Conservation (phyloP, 2,888 invertebrate genomes). For the Spisula subtruncata region DNA sequence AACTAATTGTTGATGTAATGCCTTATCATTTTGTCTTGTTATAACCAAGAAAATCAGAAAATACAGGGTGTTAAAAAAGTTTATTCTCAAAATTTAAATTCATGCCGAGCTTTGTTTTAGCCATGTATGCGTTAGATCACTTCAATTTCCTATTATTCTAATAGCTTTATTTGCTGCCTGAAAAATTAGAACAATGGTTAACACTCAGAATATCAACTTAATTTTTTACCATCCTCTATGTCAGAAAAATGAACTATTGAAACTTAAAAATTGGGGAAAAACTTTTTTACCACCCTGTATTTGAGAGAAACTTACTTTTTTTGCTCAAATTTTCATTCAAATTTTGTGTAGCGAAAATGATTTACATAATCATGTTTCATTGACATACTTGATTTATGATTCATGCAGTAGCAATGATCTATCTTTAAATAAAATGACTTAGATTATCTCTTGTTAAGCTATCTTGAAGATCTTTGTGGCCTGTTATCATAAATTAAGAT, state of each 20-base stretch:
- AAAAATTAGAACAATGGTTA: too few relatives aligned
- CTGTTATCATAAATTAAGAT: conserved; percentile 10
- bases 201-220: too few relatives aligned
- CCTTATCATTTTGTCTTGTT: not conserved
- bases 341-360: conserved; percentile 12
- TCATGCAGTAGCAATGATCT: not conserved
- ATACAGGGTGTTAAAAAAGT: too few relatives aligned
- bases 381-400: not conserved
- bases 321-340: conserved; percentile 17
- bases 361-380: conserved; percentile 11
- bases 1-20: not conserved
- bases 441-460: conserved; percentile 11
- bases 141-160: too few relatives aligned
- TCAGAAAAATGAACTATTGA: too few relatives aligned
- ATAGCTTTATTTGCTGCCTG: too few relatives aligned
- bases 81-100: too few relatives aligned
- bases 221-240: too few relatives aligned
- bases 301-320: not conserved
- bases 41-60: not conserved
- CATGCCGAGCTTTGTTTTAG: too few relatives aligned
- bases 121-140: too few relatives aligned
- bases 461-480: conserved; percentile 2
- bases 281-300: too few relatives aligned
- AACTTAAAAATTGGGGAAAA: too few relatives aligned
- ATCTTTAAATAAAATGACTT: conserved; percentile 22